Evolutionary conservation across 2,113 vertebrate species (phyloP).

Genomic region (Fukomys damarensis): DNA sequence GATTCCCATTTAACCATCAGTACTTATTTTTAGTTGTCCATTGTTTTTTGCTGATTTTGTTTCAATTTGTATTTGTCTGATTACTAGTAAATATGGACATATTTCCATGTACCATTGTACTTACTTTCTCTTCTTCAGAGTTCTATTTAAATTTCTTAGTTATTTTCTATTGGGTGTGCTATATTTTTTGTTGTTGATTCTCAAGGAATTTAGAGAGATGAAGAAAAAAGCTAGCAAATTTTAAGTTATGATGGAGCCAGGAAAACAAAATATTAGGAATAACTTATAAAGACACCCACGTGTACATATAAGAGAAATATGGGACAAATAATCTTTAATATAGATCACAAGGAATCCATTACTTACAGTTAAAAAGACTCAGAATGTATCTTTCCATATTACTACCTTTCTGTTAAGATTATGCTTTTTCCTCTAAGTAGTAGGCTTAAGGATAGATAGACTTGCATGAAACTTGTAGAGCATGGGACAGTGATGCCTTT

Average conservation of each 20-base stretch:
- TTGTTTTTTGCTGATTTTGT: not conserved
- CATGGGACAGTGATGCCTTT: not conserved
- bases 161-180: not conserved
- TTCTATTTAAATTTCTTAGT: not conserved
- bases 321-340: not conserved
- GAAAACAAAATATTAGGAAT: not conserved
- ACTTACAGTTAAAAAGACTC: not conserved
- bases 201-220: not conserved
- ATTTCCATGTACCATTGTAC: not conserved
- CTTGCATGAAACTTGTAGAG: not conserved
- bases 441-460: not conserved
- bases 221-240: not conserved
- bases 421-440: not conserved
- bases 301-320: not conserved
- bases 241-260: not conserved
- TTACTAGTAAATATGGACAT: not conserved
- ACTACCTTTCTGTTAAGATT: not conserved
- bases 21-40: not conserved
- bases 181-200: not conserved
- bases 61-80: constrained; percentile 31
- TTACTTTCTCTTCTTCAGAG: not conserved
- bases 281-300: not conserved
- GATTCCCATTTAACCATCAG: not conserved
- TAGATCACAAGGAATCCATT: not conserved
- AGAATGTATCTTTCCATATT: not conserved